These are phyloP conservation scores for Formica aserva DNA, from an alignment of 2,888 invertebrate genomes.

Conservation along the genomic window DNA sequence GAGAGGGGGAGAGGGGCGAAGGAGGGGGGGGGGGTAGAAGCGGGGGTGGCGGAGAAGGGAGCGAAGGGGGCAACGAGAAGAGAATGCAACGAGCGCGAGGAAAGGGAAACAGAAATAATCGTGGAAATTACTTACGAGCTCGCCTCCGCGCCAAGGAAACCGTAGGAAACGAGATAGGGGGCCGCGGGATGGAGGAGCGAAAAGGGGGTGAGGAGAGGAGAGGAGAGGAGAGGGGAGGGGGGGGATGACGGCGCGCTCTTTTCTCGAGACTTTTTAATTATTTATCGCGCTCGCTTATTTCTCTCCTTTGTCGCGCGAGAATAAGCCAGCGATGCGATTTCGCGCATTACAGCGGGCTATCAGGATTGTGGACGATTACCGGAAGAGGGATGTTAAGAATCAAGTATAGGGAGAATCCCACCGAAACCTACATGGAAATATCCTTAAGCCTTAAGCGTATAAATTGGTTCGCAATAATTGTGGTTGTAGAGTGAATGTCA, in stretches of 20 bases:
- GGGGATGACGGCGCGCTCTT: slow-evolving; percentile 43
- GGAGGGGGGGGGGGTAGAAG: too few species aligned
- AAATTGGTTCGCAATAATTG: slow-evolving; percentile 25
- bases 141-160: slow-evolving; percentile 51
- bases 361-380: slow-evolving; percentile 31
- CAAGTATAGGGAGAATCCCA: background rate
- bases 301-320: slow-evolving; percentile 45
- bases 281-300: slow-evolving; percentile 44
- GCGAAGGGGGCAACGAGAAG: slow-evolving; percentile 23
- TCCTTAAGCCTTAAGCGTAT: background rate
- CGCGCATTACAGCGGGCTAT: slow-evolving; percentile 43
- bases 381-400: background rate
- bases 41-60: background rate
- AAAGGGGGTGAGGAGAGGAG: background rate
- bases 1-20: slow-evolving; percentile 30
- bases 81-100: slow-evolving; percentile 38
- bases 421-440: background rate
- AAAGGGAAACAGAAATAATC: slow-evolving; percentile 66
- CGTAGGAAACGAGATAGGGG: slow-evolving; percentile 48
- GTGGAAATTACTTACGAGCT: slow-evolving; percentile 73
- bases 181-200: background rate
- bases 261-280: slow-evolving; percentile 62
- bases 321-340: slow-evolving; percentile 48
- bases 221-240: slow-evolving; percentile 17
- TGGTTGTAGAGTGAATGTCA: background rate